Evolutionary conservation across 2,797 vertebrate genomes (phyloP), one percentile per base, ranked within the genome.

Genomic region (Periophthalmus magnuspinnatus): DNA sequence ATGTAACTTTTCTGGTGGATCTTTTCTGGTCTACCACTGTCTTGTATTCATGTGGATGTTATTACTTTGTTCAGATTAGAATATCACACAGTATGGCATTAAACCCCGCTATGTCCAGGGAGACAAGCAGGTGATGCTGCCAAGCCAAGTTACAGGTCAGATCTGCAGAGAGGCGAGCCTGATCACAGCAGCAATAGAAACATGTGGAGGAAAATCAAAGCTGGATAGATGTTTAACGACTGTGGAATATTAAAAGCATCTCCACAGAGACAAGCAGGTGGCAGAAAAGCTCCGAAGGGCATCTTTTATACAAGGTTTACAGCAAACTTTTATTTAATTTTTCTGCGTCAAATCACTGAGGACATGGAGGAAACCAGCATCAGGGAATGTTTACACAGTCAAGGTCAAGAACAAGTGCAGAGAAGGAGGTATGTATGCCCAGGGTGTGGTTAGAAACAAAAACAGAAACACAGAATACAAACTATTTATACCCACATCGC

Each of bases 351-450:
- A 28, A 28, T 28, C 28, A 28, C 28, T 45, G 70, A 74, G 68
- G 72, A 14, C 58, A 21, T 45, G 65, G 62, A 77, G 38, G 68
- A 76, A 66, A 71, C 76, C 57, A 0, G 64, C 70, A 10, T 73
- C 63, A 69, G 66, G 41, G 67, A 75, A 68, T 68, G 9, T 2
- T 57, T 45, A 7, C 47, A 50, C 50, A 67, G 52, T 52, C 21
- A 24, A 59, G 65, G 22, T 78, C 61, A 68, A 60, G 63, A 69
- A 64, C 68, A 66, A 33, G 62, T 56, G n/a, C 54, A 71, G 55
- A 61, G 67, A 70, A 62, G n/a, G 69, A 80, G 71, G 56, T 60
- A 62, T 74, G 74, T 84, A 45, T 48, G 63, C 59, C 69, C 72
- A 72, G 74, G 78, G 64, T 41, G 69, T 62, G 64, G 70, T 70